Base-by-base conservation (phyloP, 2,888 invertebrate species). In the Dasypolia templi region DNA sequence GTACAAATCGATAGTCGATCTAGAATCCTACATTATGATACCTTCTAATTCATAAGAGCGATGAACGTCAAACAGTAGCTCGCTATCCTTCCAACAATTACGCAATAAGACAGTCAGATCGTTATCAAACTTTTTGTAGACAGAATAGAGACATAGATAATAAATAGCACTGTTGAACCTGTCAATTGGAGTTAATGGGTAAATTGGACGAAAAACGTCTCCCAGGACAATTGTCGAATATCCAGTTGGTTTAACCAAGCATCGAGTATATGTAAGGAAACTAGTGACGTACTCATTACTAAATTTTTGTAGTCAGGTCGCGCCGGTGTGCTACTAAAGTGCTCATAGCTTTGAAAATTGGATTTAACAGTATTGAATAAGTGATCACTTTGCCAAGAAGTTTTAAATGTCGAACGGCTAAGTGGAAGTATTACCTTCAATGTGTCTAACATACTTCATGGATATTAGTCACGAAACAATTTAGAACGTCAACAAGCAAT, bases 141-240 rank as follows among this genome's bases (percentile, higher is more conserved):
- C 83, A 80, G 63, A 82, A 84, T 81, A 75, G 64, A 83, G 86
- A 86, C 83, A 82, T 82, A 84, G 81, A 82, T 83, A 86, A 85
- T 85, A 89, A 91, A 91, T 89, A 86, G 85, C 77, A 73, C 74
- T 78, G 86, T 91, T 91, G 84, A 80, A 84, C 79, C 86, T 90
- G 88, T 85, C 91, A 93, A 93, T 93, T 93, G 90, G 72, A 83
- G 85, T 87, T 88, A 92, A 92, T 91, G 87, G 90, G 77, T 90
- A 90, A 92, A 92, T 92, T 93, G 92, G 79, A 76, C 78, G 75
- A 83, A 90, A 85, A 72, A 69, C 81, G 71, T 66, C 83, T 88
- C 90, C 83, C 89, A 91, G 86, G 90, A 72, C 86, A 86, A 91
- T 90, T 89, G 83, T 81, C 49, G 26, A 81, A 81, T 78, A 44